Conservation (phyloP, 1,140 invertebrate species). For the Amyelois transitella region DNA sequence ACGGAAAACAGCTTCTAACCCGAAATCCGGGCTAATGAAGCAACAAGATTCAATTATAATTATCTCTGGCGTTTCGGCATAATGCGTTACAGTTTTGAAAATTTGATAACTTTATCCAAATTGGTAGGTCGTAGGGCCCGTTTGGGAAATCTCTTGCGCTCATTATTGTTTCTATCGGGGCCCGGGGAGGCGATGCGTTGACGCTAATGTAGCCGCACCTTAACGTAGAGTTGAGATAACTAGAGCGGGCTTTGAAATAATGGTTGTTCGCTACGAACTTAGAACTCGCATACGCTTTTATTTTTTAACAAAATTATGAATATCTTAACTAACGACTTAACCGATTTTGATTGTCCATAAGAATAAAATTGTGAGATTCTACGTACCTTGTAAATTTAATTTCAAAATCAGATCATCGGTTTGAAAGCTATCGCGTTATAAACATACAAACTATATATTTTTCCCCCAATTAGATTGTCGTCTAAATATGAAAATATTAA, state of each 20-base stretch:
- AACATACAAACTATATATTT: too few species aligned
- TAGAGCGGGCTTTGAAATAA: neutral
- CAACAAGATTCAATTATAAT: conserved; percentile 55
- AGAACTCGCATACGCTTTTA: too few species aligned
- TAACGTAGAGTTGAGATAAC: neutral
- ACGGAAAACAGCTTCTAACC: neutral
- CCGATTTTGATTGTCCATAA: too few species aligned
- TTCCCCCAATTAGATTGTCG: too few species aligned
- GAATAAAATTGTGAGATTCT: too few species aligned
- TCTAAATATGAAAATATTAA: too few species aligned
- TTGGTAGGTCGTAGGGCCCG: conserved; percentile 57
- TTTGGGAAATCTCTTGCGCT: conserved; percentile 60
- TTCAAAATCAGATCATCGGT: too few species aligned
- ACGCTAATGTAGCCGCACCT: conserved; percentile 58
- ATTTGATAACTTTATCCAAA: conserved; percentile 72
- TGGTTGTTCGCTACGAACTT: too few species aligned
- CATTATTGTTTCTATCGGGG: conserved; percentile 61
- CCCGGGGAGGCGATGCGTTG: conserved; percentile 40
- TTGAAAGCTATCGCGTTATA: too few species aligned
- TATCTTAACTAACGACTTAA: too few species aligned
- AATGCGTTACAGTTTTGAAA: conserved; percentile 69
- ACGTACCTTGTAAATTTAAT: too few species aligned
- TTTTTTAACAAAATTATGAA: too few species aligned
- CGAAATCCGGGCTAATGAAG: conserved; percentile 1
- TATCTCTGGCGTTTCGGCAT: conserved; percentile 31